Evolutionary conservation across 2,888 invertebrate species (phyloP).

Genomic region (Pristionchus maxplancki): DNA sequence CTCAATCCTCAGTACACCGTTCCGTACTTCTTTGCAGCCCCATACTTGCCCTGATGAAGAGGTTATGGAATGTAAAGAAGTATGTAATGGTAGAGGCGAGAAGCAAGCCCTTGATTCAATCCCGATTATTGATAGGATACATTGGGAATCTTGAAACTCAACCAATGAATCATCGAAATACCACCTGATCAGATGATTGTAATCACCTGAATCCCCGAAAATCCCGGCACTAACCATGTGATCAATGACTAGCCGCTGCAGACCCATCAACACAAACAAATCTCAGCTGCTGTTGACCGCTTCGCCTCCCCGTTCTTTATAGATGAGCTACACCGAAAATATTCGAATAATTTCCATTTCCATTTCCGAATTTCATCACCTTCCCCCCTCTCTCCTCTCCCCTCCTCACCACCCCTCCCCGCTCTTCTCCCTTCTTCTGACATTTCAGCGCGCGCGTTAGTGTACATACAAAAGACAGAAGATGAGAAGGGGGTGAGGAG

Average conservation of each 20-base stretch:
- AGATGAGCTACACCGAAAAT: too few species aligned
- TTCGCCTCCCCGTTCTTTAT: too few species aligned
- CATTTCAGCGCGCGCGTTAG: slow-evolving; percentile 12
- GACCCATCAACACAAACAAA: neutral
- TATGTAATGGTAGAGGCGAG: slow-evolving; percentile 36
- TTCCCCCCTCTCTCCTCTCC: neutral
- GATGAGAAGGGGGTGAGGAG: neutral
- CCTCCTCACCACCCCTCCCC: neutral
- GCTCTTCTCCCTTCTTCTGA: neutral
- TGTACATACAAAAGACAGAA: slow-evolving; percentile 39
- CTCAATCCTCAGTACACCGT: slow-evolving; percentile 15
- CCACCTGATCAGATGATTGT: neutral
- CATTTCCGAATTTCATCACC: neutral
- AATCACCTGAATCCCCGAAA: neutral
- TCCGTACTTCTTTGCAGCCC: slow-evolving; percentile 49
- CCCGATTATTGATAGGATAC: too few species aligned
- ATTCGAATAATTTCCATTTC: too few species aligned
- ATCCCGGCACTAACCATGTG: too few species aligned
- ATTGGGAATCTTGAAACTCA: too few species aligned
- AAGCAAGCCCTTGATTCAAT: neutral
- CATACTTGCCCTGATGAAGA: neutral
- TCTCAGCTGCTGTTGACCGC: neutral
- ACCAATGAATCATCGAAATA: too few species aligned
- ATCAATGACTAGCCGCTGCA: too few species aligned
- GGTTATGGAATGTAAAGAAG: slow-evolving; percentile 48